A percentile compares a stretch with the other conserved stretches of the same genome.
Conservation (phyloP, 2,888 invertebrate genomes). For the Lasioglossum vierecki region DNA sequence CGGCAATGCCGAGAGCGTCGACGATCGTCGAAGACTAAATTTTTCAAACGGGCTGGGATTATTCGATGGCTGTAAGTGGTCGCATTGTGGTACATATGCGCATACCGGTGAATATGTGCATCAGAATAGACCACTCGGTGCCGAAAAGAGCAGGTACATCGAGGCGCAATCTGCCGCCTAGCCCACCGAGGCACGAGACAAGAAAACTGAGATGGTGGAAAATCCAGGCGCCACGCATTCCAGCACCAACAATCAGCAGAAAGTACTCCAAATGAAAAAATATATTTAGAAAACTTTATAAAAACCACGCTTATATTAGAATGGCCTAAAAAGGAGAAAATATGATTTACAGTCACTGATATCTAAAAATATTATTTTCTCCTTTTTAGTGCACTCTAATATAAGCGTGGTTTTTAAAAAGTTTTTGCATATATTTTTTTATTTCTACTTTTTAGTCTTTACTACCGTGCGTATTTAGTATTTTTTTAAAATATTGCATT, state of each 20-base stretch:
- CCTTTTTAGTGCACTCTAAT: too few relatives aligned
- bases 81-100: constrained; percentile 71
- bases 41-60: constrained; percentile 44
- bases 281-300: too few relatives aligned
- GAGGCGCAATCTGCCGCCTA: constrained; percentile 66
- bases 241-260: background rate
- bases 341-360: too few relatives aligned
- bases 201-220: background rate
- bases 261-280: background rate
- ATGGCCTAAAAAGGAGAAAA: too few relatives aligned
- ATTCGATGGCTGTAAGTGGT: constrained; percentile 71
- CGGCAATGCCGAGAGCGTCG: background rate
- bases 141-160: constrained; percentile 68
- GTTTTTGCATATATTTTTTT: too few relatives aligned
- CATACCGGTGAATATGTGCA: constrained; percentile 75
- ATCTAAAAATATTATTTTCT: too few relatives aligned
- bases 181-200: constrained; percentile 57
- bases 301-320: too few relatives aligned
- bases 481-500: too few relatives aligned
- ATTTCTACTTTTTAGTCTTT: too few relatives aligned
- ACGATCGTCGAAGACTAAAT: constrained; percentile 26
- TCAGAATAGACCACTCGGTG: constrained; percentile 75
- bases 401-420: too few relatives aligned
- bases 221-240: background rate
- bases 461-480: too few relatives aligned